phyloP scores from a whole-genome alignment of 2,888 invertebrate species.

The Eristalinus aeneus region DNA sequence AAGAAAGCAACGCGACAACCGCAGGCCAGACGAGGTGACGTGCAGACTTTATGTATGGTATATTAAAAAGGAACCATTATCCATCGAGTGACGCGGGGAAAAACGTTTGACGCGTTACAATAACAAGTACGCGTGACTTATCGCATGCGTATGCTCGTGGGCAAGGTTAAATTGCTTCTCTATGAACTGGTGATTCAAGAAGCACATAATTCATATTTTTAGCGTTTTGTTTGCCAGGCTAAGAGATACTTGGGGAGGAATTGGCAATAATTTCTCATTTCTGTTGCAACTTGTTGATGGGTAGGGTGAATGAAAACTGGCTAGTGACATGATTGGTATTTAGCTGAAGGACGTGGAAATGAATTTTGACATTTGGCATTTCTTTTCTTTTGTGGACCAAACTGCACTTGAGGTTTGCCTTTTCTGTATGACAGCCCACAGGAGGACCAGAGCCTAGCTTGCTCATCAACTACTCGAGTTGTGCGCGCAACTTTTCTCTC shows the following conservation, averaged over 20 bases:
- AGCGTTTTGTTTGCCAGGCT: not conserved
- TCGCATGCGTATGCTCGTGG: not conserved
- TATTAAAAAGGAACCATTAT: not conserved
- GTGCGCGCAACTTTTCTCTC: too few relatives aligned
- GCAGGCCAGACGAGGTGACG: not conserved
- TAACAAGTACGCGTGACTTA: slow-evolving; percentile 23
- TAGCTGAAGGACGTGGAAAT: too few relatives aligned
- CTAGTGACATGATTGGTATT: too few relatives aligned
- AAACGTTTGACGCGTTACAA: slow-evolving; percentile 6
- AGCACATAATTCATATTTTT: not conserved
- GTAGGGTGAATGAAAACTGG: too few relatives aligned
- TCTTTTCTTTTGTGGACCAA: too few relatives aligned
- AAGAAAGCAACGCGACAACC: not conserved
- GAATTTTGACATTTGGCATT: too few relatives aligned
- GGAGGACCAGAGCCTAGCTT: too few relatives aligned
- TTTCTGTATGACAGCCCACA: too few relatives aligned
- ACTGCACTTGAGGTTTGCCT: too few relatives aligned
- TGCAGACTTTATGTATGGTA: slow-evolving; percentile 7
- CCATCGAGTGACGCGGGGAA: slow-evolving; percentile 2
- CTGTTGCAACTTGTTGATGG: too few relatives aligned
- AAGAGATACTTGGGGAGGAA: not conserved
- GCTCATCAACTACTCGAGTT: too few relatives aligned
- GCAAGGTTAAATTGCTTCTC: not conserved
- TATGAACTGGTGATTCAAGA: not conserved
- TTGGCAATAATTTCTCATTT: too few relatives aligned